Evolutionary conservation across 1,140 invertebrate genomes (phyloP), one percentile per base, ranked within the genome.

Genomic region (Drosophila ercepeae): DNA sequence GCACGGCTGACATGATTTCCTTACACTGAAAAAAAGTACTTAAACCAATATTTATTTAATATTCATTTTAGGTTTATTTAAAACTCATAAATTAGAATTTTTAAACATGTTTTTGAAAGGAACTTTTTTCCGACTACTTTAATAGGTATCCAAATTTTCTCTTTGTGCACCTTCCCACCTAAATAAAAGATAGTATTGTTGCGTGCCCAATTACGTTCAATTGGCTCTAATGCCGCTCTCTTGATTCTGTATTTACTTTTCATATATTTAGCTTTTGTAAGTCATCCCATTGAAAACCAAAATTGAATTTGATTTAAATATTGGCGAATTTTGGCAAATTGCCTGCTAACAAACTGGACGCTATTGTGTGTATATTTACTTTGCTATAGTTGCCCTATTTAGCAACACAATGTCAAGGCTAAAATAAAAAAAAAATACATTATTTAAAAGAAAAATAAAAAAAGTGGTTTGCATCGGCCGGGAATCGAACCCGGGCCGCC

Each of bases 401-500:
- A 21, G 48, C 9, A 46, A 5, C 3, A 34, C 64, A 58, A 58
- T 58, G 44, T 70, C 67, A 70, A 70, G 65, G 64, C 9, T 25
- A 70, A 34, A 58, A 11, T 13, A 27, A 14, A 14, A 27, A 16
- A 14, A 9, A 9, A 29, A 39, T 45, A 32, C n/a, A n/a, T n/a
- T n/a, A n/a, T n/a, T n/a, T n/a, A 46, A 27, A 21, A 14, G 27
- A 16, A 14, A 7, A 9, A 2, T 9, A 14, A 19, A 58, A 42
- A 45, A 29, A 13, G n/a, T n/a, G 2, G 5, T 44, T 60, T 96
- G 95, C 95, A 95, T 95, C 94, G 94, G 93, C 95, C 95, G 95
- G 94, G 94, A 96, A 95, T 95, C 94, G 95, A 96, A 95, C 95
- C 95, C 95, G 95, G 94, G 94, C 94, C 95, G 94, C 94, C 94